phyloP scores from a whole-genome alignment of 2,113 vertebrate species.

The Esox niger region DNA sequence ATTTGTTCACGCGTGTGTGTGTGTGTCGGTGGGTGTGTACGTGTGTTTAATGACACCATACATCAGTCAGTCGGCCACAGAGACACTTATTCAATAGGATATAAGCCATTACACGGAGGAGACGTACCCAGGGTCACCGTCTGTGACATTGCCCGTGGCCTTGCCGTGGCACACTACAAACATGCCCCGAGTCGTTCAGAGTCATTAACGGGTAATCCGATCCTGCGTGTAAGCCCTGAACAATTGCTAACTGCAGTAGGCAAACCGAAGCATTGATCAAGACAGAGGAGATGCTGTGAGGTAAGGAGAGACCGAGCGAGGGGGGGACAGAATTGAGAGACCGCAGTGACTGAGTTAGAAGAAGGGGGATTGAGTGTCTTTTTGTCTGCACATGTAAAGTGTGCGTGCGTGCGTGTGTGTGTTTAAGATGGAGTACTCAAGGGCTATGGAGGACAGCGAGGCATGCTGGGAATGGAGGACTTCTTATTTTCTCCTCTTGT shows the following conservation, averaged over 20 bases:
- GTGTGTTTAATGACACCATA: constrained; percentile 54
- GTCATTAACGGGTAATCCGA: constrained; percentile 29
- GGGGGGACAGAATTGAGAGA: neutral
- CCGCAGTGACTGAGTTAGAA: neutral
- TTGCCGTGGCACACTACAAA: constrained; percentile 30
- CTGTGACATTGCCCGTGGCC: constrained; percentile 53
- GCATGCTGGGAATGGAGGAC: constrained; percentile 36
- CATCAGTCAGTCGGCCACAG: constrained; percentile 30
- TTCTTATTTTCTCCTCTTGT: constrained; percentile 62
- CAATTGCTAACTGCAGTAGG: constrained; percentile 29
- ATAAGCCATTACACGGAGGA: too few species aligned
- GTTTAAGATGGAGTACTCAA: neutral
- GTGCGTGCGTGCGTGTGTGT: neutral
- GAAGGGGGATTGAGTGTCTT: neutral
- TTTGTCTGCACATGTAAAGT: neutral
- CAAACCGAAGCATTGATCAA: constrained; percentile 2
- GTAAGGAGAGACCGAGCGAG: neutral
- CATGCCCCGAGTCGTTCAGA: constrained; percentile 28
- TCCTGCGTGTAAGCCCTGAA: constrained; percentile 10
- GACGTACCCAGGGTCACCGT: constrained; percentile 22
- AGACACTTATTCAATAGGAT: constrained; percentile 49
- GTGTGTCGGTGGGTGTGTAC: neutral
- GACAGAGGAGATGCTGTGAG: neutral
- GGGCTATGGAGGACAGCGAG: neutral
- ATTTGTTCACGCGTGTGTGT: too few species aligned